These are phyloP conservation scores for Drosophila conformis DNA, from an alignment of 2,888 invertebrate genomes.

Conservation along the genomic window DNA sequence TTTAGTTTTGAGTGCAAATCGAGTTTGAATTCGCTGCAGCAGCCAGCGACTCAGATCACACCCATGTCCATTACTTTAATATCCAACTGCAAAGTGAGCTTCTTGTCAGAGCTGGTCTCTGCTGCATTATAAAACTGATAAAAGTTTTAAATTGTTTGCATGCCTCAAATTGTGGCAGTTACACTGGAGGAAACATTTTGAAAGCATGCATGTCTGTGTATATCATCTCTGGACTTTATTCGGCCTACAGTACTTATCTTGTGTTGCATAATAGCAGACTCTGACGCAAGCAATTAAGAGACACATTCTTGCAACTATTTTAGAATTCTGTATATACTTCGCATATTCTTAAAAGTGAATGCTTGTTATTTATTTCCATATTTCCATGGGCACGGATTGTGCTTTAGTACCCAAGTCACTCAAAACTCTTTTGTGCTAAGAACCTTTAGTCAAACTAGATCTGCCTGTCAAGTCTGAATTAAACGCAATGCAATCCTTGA, in stretches of 20 bases:
- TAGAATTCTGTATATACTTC: no score
- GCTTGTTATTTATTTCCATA: not conserved
- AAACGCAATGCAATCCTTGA: not conserved
- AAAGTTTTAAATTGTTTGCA: slow-evolving; percentile 26
- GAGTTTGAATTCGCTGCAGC: slow-evolving; percentile 65
- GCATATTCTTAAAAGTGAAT: not conserved
- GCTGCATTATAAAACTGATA: slow-evolving; percentile 4
- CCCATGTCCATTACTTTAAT: slow-evolving; percentile 5
- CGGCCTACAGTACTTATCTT: not conserved
- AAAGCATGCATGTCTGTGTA: not conserved
- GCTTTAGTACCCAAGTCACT: not conserved
- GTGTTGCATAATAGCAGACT: rapidly evolving
- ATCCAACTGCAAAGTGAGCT: slow-evolving; percentile 18
- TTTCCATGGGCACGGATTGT: not conserved
- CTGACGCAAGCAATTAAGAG: not conserved
- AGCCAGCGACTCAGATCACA: slow-evolving; percentile 6
- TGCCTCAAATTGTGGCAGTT: slow-evolving; percentile 12
- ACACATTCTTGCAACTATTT: not conserved
- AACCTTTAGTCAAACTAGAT: not conserved
- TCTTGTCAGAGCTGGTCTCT: not conserved
- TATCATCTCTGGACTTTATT: not conserved
- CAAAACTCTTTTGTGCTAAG: not conserved
- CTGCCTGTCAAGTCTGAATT: not conserved
- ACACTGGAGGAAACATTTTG: not conserved
- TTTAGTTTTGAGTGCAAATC: slow-evolving; percentile 76